Base-by-base conservation (phyloP, 2,888 invertebrate genomes). In the Operophtera brumata region DNA sequence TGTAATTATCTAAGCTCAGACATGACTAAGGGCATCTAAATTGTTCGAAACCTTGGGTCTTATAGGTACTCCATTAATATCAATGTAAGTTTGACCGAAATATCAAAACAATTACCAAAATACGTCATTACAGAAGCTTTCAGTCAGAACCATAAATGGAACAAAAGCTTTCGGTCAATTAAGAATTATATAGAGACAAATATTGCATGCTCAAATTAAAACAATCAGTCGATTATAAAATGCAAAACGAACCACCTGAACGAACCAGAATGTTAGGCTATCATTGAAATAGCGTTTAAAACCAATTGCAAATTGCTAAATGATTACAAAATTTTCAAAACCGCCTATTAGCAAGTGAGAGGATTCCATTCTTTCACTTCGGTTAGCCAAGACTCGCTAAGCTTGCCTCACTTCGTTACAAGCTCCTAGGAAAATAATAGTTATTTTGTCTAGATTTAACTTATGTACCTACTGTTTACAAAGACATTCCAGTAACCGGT, bases 321-420 rank as follows among this genome's bases (percentile, higher is more conserved):
- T 35, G 6, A 47, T 58, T 61, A 48, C 54, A 53, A 56, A 56
- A 61, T 57, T 35, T 54, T 58, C 41, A 56, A 61, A 61, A 56
- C 56, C 56, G 45, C 55, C 45, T 46, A 54, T 55, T 54, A 43
- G 45, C 25, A 46, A 57, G 62, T 59, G 54, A 63, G 62, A 63
- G 62, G 58, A 52, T 28, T 11, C 13, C 32, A 32, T 12, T 59
- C 61, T 63, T 59, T 63, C 63, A 53, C 61, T 61, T 44, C 11
- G 44, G 47, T 60, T 52, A 54, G 48, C 51, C 54, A 60, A 62
- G 62, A 53, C 25, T 9, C n/a, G n/a, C n/a, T n/a, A n/a, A 44
- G 28, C 50, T 57, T 63, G 58, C 58, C 35, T 47, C 49, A 60
- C 50, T 55, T 53, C 39, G 49, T 59, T 54, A 50, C 50, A 32